Base-by-base conservation (phyloP, 1,140 invertebrate species). In the Pteromalus puparum region DNA sequence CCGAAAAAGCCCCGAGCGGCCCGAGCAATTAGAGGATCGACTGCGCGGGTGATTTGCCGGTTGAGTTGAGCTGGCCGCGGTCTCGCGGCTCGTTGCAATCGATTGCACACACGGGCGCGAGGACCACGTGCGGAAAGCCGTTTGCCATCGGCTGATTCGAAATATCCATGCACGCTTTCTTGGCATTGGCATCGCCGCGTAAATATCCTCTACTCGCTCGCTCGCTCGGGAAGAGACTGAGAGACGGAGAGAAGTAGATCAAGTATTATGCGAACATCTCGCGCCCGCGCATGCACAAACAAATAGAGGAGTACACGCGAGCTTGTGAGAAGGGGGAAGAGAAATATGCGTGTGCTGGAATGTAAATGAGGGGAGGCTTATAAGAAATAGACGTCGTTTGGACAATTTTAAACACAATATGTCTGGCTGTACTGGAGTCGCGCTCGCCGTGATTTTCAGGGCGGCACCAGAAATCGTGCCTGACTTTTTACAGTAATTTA, bases 251-350 rank as follows among this genome's bases (percentile, higher is more conserved):
- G 42, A 83, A 83, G 3, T 83, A 78, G 82, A 83, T 83, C 82
- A 78, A 78, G 82, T 78, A 83, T 83, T 78, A 83, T 83, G 81
- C 81, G 81, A 82, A 65, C 46, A 38, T 78, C 53, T 61, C 15
- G 13, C 48, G 48, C n/a, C n/a, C 24, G 1, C 53, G n/a, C 28
- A 67, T 28, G 53, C 6, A n/a, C 26, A 30, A 28, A 38, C 53
- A 65, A 78, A 38, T 78, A 18, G 65, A 70, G 24, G 24, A 13
- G 21, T 30, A 6, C 1, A 15, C 48, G 26, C 18, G 48, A 5
- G 2, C 2, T 1, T 26, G 13, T 2, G 26, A 24, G 73, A 21
- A 42, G 34, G 4, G 4, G 28, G 28, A 68, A 79, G 30, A 34
- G 30, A 34, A 30, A 34, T 34, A 34, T 34, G 30, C n/a, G n/a